A percentile compares a stretch with the other conserved stretches of the same genome.
These are phyloP conservation scores for Steinernema scapterisci DNA, from an alignment of 2,888 invertebrate species.

Conservation along the genomic window DNA sequence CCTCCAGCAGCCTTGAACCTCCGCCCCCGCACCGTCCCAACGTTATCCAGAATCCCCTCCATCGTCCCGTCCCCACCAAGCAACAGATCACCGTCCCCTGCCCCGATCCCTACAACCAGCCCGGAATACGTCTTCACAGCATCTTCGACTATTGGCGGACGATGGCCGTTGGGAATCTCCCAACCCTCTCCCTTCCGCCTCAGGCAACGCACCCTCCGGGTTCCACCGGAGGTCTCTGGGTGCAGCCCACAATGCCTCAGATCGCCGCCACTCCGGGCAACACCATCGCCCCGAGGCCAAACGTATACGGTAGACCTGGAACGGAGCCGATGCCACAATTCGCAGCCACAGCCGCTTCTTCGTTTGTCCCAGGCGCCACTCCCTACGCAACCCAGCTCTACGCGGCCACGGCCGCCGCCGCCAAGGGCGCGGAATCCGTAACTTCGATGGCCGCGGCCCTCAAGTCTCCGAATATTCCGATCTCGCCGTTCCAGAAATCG, in stretches of 20 bases:
- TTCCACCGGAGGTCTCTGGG: constrained; percentile 46
- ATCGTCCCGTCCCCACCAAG: constrained; percentile 58
- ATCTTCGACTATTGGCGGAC: constrained; percentile 29
- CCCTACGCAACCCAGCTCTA: constrained; percentile 71
- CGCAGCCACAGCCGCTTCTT: constrained; percentile 54
- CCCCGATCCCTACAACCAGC: constrained; percentile 14
- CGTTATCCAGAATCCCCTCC: constrained; percentile 61
- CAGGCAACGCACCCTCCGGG: constrained; percentile 33
- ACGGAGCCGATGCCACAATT: constrained; percentile 52
- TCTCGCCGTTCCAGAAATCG: constrained; percentile 19
- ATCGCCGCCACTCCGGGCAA: constrained; percentile 67
- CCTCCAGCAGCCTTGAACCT: neutral
- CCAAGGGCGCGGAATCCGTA: constrained; percentile 3
- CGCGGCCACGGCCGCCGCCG: constrained; percentile 66
- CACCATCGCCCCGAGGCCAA: constrained; percentile 40
- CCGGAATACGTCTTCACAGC: constrained; percentile 31
- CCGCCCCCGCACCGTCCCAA: constrained; percentile 46
- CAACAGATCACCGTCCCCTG: constrained; percentile 36
- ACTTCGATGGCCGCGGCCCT: constrained; percentile 20
- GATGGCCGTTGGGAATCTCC: neutral
- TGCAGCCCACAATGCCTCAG: constrained; percentile 61
- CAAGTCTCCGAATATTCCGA: constrained; percentile 14
- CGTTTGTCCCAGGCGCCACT: constrained; percentile 53
- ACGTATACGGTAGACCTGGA: constrained; percentile 70
- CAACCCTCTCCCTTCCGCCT: constrained; percentile 7